Evolutionary conservation across 2,888 invertebrate species (phyloP).

Genomic region (Octodonta nipae): DNA sequence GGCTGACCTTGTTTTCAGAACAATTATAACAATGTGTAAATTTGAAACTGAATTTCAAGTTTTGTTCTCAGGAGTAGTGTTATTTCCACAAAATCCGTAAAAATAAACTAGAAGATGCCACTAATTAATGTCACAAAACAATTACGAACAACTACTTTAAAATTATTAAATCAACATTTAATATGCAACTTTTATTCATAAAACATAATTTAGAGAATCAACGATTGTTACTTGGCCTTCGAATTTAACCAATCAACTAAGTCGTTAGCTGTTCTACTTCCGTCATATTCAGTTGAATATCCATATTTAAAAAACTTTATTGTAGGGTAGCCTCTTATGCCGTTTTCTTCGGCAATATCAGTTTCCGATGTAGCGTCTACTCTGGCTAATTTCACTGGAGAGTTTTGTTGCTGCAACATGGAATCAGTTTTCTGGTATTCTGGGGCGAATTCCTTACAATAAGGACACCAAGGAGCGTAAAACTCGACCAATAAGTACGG

Average conservation of each 20-base stretch:
- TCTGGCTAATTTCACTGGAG: slow-evolving; percentile 35
- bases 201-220: no score
- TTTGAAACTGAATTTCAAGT: no score
- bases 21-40: no score
- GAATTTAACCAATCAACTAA: slow-evolving; percentile 26
- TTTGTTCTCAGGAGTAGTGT: no score
- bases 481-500: slow-evolving; percentile 36
- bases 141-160: no score
- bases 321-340: slow-evolving; percentile 53
- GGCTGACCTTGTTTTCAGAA: no score
- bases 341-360: slow-evolving; percentile 43
- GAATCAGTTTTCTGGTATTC: slow-evolving; percentile 70
- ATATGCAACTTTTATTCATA: no score
- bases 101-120: no score
- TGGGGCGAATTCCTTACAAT: slow-evolving; percentile 76
- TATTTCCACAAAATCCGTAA: no score
- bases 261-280: slow-evolving; percentile 42
- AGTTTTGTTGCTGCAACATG: slow-evolving; percentile 48
- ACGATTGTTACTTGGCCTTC: no score
- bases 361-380: slow-evolving; percentile 53
- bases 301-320: slow-evolving; percentile 49
- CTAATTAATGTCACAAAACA: no score
- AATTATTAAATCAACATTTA: no score
- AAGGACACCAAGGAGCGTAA: slow-evolving; percentile 88
- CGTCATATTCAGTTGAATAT: slow-evolving; percentile 41